A percentile compares a stretch with the other conserved stretches of the same genome.
phyloP scores from a whole-genome alignment of 1,140 invertebrate genomes.

The Panagrolaimus sp. region DNA sequence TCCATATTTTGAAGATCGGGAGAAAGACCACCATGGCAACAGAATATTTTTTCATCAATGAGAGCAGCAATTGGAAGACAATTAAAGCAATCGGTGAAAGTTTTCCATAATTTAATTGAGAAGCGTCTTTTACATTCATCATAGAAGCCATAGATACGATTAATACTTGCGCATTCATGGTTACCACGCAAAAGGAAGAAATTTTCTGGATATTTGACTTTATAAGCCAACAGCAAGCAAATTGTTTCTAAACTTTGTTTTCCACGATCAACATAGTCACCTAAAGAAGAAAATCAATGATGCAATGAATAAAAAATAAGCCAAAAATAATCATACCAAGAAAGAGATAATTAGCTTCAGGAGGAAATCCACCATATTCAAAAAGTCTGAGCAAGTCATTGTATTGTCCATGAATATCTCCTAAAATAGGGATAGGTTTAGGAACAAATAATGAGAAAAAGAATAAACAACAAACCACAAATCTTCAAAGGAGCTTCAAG shows the following conservation, averaged over 20 bases:
- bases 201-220: conserved; percentile 69
- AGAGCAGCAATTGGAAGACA: conserved; percentile 70
- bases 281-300: conserved; percentile 12
- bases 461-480: conserved; percentile 71
- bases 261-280: conserved; percentile 64
- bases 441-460: neutral
- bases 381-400: conserved; percentile 93
- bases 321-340: neutral
- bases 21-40: conserved; percentile 82
- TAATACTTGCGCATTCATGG: conserved; percentile 68
- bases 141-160: conserved; percentile 68
- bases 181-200: conserved; percentile 68
- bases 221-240: conserved; percentile 68
- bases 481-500: conserved; percentile 98
- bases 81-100: conserved; percentile 67
- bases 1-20: conserved; percentile 87
- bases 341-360: conserved; percentile 99
- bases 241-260: conserved; percentile 65
- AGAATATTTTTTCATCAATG: conserved; percentile 95
- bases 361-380: conserved; percentile 99
- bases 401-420: conserved; percentile 98
- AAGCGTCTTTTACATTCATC: conserved; percentile 67
- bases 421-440: conserved; percentile 63
- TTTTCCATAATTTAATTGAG: conserved; percentile 66
- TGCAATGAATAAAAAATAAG: too few species aligned